Conservation (phyloP, 2,113 vertebrate species). For the Hepsetus odoe region DNA sequence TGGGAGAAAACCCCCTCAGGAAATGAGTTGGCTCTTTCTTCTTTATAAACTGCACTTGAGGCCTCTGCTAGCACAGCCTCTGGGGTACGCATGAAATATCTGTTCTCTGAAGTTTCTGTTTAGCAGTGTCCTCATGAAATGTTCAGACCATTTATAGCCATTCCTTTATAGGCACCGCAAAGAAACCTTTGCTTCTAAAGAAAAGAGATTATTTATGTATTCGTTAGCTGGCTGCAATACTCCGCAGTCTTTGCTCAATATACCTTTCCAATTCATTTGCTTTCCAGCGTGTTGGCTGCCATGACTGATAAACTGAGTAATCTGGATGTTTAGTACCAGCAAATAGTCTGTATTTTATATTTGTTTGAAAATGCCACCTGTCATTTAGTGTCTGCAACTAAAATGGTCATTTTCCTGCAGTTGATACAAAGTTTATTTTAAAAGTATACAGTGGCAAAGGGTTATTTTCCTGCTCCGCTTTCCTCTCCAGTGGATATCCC, state of each 20-base stretch:
- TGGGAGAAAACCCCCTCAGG: neutral
- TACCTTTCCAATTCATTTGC: neutral
- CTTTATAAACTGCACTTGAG: neutral
- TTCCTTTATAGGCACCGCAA: neutral
- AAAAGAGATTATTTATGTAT: neutral
- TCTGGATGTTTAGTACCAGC: neutral
- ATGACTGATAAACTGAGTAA: neutral
- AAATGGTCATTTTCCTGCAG: too few relatives aligned
- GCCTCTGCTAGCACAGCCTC: neutral
- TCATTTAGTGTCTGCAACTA: too few relatives aligned
- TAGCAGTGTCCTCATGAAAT: neutral
- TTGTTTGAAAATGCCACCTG: too few relatives aligned
- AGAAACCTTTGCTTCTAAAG: neutral
- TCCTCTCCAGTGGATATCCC: constrained; percentile 29
- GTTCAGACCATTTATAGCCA: neutral
- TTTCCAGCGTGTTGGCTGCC: neutral
- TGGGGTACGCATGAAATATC: neutral
- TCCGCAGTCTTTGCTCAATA: neutral
- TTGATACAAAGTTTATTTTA: too few relatives aligned
- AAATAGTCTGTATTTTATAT: neutral
- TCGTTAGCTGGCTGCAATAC: neutral
- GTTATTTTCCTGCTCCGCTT: constrained; percentile 4
- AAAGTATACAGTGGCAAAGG: too few relatives aligned
- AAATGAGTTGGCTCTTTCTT: neutral
- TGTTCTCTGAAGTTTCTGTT: neutral